Percentiles rank a stretch among this genome's conserved stretches.
Conservation (phyloP, 1,140 invertebrate genomes). For the Pseudomyrmex flavicornis region DNA sequence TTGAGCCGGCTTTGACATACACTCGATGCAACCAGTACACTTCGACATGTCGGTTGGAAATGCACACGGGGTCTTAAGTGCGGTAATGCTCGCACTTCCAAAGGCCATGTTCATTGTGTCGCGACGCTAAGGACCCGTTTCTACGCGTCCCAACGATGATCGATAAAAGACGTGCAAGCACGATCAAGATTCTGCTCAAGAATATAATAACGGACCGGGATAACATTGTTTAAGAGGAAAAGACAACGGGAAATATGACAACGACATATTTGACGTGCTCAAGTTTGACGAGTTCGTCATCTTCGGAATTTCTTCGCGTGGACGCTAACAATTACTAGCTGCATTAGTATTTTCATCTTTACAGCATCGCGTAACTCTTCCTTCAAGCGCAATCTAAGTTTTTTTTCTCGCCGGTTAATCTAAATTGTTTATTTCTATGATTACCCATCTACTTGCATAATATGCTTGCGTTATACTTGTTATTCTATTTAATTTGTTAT, state of each 20-base stretch:
- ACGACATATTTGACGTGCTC: constrained; percentile 33
- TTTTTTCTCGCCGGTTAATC: neutral
- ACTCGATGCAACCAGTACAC: constrained; percentile 14
- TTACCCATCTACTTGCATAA: no score
- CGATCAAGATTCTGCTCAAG: constrained; percentile 46
- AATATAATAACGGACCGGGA: constrained; percentile 44
- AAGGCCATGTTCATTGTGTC: constrained; percentile 54
- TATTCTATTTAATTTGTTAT: no score
- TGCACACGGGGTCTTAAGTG: constrained; percentile 37
- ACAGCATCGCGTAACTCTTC: neutral
- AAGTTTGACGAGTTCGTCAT: constrained; percentile 40
- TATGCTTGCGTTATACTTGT: neutral
- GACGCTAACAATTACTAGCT: neutral
- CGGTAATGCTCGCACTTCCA: constrained; percentile 51
- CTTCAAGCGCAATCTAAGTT: neutral
- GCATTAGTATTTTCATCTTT: neutral
- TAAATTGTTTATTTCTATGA: neutral
- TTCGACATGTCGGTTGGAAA: constrained; percentile 52
- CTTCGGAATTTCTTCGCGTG: neutral
- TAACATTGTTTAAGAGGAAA: constrained; percentile 43
- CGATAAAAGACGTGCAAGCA: constrained; percentile 33
- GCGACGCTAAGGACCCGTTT: constrained; percentile 17
- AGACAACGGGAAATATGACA: constrained; percentile 8
- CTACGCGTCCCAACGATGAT: constrained; percentile 33
- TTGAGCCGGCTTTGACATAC: neutral